A percentile compares a stretch with the other conserved stretches of the same genome.
These are phyloP conservation scores for Gallinago jamesoni DNA, from an alignment of 2,113 vertebrate genomes.

Conservation along the genomic window DNA sequence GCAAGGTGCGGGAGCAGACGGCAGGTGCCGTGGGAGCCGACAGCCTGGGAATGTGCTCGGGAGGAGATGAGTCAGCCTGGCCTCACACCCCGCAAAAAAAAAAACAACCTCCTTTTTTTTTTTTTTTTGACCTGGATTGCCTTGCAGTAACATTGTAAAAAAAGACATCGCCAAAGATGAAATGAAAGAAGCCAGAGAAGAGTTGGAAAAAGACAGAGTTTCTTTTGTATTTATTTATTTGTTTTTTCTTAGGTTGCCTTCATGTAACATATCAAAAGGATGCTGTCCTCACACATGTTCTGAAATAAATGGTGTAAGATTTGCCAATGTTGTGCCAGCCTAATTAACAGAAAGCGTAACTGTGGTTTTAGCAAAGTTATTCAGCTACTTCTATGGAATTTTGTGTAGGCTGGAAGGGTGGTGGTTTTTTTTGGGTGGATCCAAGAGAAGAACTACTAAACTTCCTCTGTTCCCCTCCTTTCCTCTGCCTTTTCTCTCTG, in stretches of 20 bases:
- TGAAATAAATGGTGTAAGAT: background rate
- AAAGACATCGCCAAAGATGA: background rate
- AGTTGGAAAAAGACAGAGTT: background rate
- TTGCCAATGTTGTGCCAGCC: background rate
- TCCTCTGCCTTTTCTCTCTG: conserved; percentile 8
- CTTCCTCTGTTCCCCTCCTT: conserved; percentile 34
- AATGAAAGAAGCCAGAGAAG: background rate
- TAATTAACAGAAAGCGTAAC: background rate
- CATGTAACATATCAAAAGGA: background rate
- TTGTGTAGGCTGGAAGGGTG: background rate
- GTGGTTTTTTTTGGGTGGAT: background rate
- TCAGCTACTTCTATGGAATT: background rate
- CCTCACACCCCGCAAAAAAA: background rate
- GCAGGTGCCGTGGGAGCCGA: background rate
- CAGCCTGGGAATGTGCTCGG: background rate
- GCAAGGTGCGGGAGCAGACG: background rate
- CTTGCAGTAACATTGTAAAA: background rate
- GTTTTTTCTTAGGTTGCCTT: background rate
- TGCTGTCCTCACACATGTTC: background rate
- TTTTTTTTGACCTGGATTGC: background rate
- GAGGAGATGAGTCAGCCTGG: conserved; percentile 7
- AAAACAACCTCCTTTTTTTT: background rate
- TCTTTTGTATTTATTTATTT: background rate
- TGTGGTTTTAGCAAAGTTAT: background rate
- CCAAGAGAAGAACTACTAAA: background rate